phyloP scores from a whole-genome alignment of 2,797 vertebrate species.

The Crenichthys baileyi region DNA sequence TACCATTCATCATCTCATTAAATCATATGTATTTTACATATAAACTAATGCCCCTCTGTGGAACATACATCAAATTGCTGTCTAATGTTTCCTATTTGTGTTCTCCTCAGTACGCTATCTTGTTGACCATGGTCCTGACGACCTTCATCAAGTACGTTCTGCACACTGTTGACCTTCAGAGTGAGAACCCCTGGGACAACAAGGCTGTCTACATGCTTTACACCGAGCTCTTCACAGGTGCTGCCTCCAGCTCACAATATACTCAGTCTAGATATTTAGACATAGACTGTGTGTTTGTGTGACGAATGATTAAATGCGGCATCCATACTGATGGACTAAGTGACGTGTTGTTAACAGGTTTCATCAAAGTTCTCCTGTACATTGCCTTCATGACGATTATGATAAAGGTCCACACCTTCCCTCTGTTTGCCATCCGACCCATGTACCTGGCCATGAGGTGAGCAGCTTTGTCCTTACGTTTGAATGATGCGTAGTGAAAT shows the following conservation, averaged over 20 bases:
- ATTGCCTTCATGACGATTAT: constrained; percentile 99
- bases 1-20: neutral
- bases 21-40: too few relatives aligned
- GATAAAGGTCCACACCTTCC: constrained; percentile 99
- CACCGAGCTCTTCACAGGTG: constrained; percentile 96
- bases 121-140: constrained; percentile 95
- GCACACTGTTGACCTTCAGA: constrained; percentile 93
- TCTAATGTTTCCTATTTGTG: neutral
- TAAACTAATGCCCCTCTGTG: neutral
- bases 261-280: neutral
- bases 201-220: constrained; percentile 98
- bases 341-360: constrained; percentile 78
- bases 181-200: constrained; percentile 97
- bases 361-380: constrained; percentile 96
- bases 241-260: neutral
- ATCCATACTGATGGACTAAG: neutral
- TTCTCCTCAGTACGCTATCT: constrained; percentile 89
- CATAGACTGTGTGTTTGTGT: neutral
- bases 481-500: neutral
- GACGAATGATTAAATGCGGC: neutral
- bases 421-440: constrained; percentile 95
- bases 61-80: neutral
- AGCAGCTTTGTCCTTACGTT: constrained; percentile 43
- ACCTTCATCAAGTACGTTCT: constrained; percentile 94
- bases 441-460: constrained; percentile 99